Conservation (phyloP, 2,797 vertebrate species). For the Alosa sapidissima region DNA sequence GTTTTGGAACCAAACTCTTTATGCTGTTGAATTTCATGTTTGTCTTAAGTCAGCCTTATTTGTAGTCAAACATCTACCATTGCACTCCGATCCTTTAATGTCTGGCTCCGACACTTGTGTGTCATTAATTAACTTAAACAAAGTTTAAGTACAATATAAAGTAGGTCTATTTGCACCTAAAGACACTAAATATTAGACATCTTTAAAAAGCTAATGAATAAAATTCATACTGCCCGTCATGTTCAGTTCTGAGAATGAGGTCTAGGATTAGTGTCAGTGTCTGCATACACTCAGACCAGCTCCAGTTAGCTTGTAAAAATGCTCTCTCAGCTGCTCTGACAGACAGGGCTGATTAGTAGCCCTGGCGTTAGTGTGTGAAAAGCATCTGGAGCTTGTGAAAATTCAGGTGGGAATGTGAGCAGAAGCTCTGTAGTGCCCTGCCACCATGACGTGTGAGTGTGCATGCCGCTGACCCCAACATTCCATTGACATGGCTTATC, state of each 20-base stretch:
- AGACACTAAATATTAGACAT: background rate
- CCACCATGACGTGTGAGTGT: background rate
- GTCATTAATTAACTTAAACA: too few species aligned
- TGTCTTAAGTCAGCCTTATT: background rate
- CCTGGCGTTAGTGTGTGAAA: constrained; percentile 10
- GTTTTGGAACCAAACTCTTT: too few species aligned
- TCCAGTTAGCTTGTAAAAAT: background rate
- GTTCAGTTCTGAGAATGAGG: background rate
- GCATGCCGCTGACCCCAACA: background rate
- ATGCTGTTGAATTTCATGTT: too few species aligned
- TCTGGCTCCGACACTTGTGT: too few species aligned
- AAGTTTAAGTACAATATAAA: too few species aligned
- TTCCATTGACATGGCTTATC: constrained; percentile 8
- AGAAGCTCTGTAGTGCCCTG: background rate
- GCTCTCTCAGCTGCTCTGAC: constrained; percentile 4
- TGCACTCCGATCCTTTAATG: background rate
- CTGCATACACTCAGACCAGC: background rate
- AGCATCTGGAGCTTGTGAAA: constrained; percentile 23
- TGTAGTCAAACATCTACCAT: background rate
- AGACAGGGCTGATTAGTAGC: background rate
- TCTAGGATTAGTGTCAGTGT: background rate
- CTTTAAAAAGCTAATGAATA: background rate
- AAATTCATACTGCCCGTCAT: background rate
- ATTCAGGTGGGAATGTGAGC: constrained; percentile 8
- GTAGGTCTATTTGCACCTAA: too few species aligned